phyloP scores from a whole-genome alignment of 1,140 invertebrate species.

The Cheumatopsyche charites region DNA sequence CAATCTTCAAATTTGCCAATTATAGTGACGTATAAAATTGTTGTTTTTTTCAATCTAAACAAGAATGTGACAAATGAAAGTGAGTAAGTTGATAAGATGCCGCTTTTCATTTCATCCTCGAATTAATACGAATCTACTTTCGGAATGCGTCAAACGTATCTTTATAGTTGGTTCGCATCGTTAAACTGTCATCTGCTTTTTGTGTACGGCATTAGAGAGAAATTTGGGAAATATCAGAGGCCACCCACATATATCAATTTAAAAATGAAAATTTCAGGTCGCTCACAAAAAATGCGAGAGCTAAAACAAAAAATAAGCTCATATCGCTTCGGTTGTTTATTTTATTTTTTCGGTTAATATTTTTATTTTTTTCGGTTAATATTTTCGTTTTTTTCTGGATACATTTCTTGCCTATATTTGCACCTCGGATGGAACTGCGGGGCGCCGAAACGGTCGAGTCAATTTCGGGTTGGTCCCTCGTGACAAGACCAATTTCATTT shows the following conservation, averaged over 20 bases:
- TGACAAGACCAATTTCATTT: slow-evolving; percentile 13
- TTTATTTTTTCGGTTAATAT: not conserved
- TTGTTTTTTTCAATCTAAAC: no score
- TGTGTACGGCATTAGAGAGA: slow-evolving; percentile 14
- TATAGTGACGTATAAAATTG: no score
- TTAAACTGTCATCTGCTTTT: slow-evolving; percentile 27
- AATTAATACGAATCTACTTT: not conserved
- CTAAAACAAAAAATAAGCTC: slow-evolving; percentile 3
- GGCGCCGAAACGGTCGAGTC: slow-evolving; percentile 19
- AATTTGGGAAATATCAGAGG: slow-evolving; percentile 22
- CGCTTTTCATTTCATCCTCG: no score
- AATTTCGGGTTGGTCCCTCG: slow-evolving; percentile 12
- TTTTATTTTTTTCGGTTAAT: not conserved
- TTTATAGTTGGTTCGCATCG: slow-evolving; percentile 17
- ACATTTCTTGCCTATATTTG: slow-evolving; percentile 1
- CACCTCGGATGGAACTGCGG: slow-evolving; percentile 27
- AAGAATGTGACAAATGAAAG: no score
- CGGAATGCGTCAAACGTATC: not conserved
- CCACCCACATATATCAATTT: slow-evolving; percentile 37
- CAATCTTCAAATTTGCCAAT: no score
- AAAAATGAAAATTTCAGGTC: not conserved
- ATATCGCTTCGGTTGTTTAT: slow-evolving; percentile 9
- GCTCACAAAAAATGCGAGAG: slow-evolving; percentile 4
- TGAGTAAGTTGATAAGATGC: no score
- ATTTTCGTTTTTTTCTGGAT: not conserved